phyloP scores from a whole-genome alignment of 2,888 invertebrate species.

The Teleiodes luculella region DNA sequence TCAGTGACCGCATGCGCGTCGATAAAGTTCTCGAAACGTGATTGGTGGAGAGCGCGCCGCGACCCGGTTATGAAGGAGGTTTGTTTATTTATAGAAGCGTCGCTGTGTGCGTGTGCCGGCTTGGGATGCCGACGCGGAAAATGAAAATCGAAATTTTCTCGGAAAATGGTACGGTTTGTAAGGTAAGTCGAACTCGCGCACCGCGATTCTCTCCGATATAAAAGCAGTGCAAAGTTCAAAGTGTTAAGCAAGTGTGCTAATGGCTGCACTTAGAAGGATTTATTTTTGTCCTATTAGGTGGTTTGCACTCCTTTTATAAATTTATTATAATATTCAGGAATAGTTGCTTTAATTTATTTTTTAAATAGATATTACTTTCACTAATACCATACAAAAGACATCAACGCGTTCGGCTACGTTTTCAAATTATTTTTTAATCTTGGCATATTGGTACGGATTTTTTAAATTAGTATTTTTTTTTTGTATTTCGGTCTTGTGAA shows the following conservation, averaged over 20 bases:
- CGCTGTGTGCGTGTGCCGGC: slow-evolving; percentile 54
- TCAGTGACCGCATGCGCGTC: slow-evolving; percentile 76
- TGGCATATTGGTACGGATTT: no score
- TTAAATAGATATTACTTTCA: no score
- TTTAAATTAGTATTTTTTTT: no score
- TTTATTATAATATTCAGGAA: neutral
- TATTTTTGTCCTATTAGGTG: no score
- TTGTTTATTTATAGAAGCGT: slow-evolving; percentile 56
- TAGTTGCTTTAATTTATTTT: neutral
- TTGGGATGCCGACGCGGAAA: slow-evolving; percentile 36
- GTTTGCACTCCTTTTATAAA: no score
- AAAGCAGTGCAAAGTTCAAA: no score
- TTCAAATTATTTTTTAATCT: neutral
- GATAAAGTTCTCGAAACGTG: slow-evolving; percentile 60
- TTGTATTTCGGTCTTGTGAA: no score
- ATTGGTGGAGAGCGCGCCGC: slow-evolving; percentile 56
- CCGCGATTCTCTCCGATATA: no score
- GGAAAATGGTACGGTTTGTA: neutral
- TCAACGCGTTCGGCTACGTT: slow-evolving; percentile 7
- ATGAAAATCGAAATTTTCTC: slow-evolving; percentile 14
- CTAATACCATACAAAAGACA: slow-evolving; percentile 1
- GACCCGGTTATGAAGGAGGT: slow-evolving; percentile 61
- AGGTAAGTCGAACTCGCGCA: no score
- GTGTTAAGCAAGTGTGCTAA: no score
- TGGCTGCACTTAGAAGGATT: no score